phyloP scores from a whole-genome alignment of 1,140 invertebrate species.

The Eciton burchellii region DNA sequence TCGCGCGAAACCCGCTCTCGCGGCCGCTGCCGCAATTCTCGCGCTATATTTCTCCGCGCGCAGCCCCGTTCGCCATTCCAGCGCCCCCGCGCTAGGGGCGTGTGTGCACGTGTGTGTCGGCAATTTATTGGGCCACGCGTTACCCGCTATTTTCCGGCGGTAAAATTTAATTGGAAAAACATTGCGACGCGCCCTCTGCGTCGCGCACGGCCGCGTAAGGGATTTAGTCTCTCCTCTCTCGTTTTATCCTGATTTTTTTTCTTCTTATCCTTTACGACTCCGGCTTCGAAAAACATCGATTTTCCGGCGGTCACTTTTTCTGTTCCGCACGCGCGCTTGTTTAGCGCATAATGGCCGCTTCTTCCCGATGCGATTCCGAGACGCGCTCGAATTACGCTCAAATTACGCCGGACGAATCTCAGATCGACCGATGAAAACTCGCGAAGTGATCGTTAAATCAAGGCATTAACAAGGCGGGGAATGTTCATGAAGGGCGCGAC shows the following conservation, averaged over 20 bases:
- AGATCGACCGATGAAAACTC: background rate
- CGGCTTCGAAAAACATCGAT: constrained; percentile 24
- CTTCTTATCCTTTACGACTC: constrained; percentile 6
- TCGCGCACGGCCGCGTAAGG: constrained; percentile 21
- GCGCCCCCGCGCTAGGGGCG: background rate
- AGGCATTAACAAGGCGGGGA: background rate
- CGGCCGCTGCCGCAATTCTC: constrained; percentile 9
- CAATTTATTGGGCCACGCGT: constrained; percentile 76
- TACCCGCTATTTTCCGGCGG: constrained; percentile 75
- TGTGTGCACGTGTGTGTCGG: background rate
- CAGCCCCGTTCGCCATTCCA: too few species aligned
- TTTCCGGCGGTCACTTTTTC: constrained; percentile 16
- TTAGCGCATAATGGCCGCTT: background rate
- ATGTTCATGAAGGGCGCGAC: background rate
- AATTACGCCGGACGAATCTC: background rate
- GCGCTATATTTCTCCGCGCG: constrained; percentile 26
- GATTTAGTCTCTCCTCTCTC: constrained; percentile 31
- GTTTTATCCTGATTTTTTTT: background rate
- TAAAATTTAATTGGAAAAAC: constrained; percentile 81
- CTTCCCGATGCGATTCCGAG: background rate
- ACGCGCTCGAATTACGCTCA: background rate
- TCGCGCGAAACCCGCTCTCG: constrained; percentile 19
- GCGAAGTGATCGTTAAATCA: background rate
- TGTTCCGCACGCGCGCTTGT: background rate
- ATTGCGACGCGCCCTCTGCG: constrained; percentile 67